Evolutionary conservation across 1,140 invertebrate genomes (phyloP), one percentile per base, ranked within the genome.

Genomic region (Diorhabda carinulata): DNA sequence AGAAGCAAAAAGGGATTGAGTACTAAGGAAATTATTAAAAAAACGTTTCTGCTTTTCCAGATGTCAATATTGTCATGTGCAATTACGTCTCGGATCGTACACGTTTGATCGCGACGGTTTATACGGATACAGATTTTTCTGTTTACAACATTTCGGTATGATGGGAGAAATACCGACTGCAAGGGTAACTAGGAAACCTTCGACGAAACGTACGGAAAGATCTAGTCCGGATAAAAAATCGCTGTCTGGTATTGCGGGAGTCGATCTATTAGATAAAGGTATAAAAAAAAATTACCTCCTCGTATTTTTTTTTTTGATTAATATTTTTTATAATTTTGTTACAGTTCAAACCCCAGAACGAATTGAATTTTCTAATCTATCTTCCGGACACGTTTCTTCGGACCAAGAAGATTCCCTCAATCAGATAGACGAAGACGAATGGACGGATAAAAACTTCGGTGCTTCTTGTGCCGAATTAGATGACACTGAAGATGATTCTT

Each of bases 371-470:
- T 84, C 88, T 71, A 89, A 89, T 80, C 82, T 85, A 45, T 83
- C 86, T 66, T 85, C 85, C 72, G 89, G 82, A 83, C 42, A 89
- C 79, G 75, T 86, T 80, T 75, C 86, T 81, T 84, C 88, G n/a
- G 85, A 90, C 72, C 84, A 89, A 61, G 90, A 92, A 68, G 90
- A 91, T 74, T 84, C 88, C 2, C 86, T 90, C 8, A 87, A 88
- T 74, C 91, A 93, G 82, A 93, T 95, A 80, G 93, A 96, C 78
- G 94, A 96, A 80, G 94, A 96, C 77, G 94, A 96, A 81, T 96
- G 92, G 93, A 96, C 93, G 2, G 93, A 95, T 74, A 87, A 92
- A 66, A 97, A 96, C 83, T 95, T 95, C 80, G 90, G 93, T 72
- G 89, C 90, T 61, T 90, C 89, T 5, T 84, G 88, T 56, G 88